A percentile compares a stretch with the other conserved stretches of the same genome.
These are phyloP conservation scores for Trichechus manatus DNA, from an alignment of 2,113 vertebrate species.

Conservation along the genomic window DNA sequence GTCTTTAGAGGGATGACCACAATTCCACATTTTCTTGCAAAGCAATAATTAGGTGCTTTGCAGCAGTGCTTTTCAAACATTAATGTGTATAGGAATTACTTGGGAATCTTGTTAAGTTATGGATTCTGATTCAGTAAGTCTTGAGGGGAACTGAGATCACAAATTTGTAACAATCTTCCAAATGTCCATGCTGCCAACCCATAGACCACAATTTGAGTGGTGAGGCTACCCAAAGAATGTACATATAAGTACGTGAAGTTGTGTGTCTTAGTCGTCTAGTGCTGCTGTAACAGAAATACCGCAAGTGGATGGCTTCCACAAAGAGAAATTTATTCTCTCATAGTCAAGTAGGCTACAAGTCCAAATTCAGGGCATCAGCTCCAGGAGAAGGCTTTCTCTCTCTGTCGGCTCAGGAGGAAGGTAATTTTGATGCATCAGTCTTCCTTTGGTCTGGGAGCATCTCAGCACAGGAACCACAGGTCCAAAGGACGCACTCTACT, in stretches of 20 bases:
- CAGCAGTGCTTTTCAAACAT: neutral
- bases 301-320: no score
- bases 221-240: neutral
- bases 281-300: no score
- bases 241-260: neutral
- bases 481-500: no score
- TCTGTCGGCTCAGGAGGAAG: no score
- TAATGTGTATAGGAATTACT: neutral
- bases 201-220: neutral
- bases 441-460: no score
- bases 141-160: neutral
- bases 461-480: no score
- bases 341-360: no score
- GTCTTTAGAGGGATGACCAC: neutral
- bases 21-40: neutral
- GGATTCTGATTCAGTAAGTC: neutral
- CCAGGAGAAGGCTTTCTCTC: no score
- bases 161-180: neutral
- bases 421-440: no score
- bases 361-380: no score
- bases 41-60: neutral
- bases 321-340: no score
- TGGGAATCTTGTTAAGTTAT: neutral
- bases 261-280: no score
- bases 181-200: neutral